phyloP scores from a whole-genome alignment of 2,797 vertebrate species.

The Typhlichthys subterraneus region DNA sequence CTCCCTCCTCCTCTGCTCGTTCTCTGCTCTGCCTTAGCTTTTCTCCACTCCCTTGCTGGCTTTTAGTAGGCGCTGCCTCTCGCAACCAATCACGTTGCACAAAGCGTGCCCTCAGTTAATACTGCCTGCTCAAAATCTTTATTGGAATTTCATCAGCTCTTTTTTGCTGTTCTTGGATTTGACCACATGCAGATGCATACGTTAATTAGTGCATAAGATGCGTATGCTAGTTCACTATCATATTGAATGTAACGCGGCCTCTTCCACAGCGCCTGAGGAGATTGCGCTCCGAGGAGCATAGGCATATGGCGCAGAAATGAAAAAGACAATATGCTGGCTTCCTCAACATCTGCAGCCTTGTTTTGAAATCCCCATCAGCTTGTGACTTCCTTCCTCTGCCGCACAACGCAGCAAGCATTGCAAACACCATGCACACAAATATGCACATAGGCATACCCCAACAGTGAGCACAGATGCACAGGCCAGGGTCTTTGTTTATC shows the following conservation, averaged over 20 bases:
- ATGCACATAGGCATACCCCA: background rate
- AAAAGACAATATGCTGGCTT: conserved; percentile 68
- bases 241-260: background rate
- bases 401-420: conserved; percentile 61
- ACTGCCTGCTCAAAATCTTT: conserved; percentile 36
- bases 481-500: conserved; percentile 68
- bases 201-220: conserved; percentile 3
- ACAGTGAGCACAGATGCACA: background rate
- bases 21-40: conserved; percentile 50
- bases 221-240: conserved; percentile 22
- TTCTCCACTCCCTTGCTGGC: conserved; percentile 54
- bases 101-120: conserved; percentile 50
- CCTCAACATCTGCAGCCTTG: conserved; percentile 79
- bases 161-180: conserved; percentile 53
- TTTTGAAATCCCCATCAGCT: conserved; percentile 79
- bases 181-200: conserved; percentile 45
- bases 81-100: conserved; percentile 57
- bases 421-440: conserved; percentile 31
- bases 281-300: conserved; percentile 5
- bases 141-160: conserved; percentile 44
- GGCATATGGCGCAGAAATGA: conserved; percentile 55
- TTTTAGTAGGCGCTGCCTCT: conserved; percentile 64
- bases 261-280: background rate
- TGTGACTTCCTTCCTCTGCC: conserved; percentile 81
- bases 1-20: conserved; percentile 36